Evolutionary conservation across 2,888 invertebrate species (phyloP).

Genomic region (Pherbina coryleti): DNA sequence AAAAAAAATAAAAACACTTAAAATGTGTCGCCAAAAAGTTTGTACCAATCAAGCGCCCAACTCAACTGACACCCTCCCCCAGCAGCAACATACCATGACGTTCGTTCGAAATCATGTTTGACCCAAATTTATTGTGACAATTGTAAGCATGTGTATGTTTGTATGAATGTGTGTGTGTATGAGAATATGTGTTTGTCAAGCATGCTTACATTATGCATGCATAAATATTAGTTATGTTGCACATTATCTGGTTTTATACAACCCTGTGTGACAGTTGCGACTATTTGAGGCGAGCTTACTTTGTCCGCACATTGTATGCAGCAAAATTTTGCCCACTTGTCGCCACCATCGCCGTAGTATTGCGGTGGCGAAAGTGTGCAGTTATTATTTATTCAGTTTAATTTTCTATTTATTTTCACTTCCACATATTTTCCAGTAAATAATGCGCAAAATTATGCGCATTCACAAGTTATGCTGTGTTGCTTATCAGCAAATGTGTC

Average conservation of each 20-base stretch:
- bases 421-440: slow-evolving; percentile 3
- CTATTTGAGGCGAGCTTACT: not conserved
- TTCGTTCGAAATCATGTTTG: slow-evolving; percentile 23
- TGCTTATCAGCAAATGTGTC: slow-evolving; percentile 6
- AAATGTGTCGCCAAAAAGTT: too few species aligned
- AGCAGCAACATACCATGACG: not conserved
- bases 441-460: not conserved
- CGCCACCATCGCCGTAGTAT: not conserved
- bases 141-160: not conserved
- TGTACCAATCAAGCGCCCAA: not conserved
- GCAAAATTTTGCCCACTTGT: not conserved
- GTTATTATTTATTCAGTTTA: not conserved
- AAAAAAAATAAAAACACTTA: too few species aligned
- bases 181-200: not conserved
- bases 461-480: not conserved
- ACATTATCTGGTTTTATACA: not conserved
- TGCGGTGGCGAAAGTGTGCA: slow-evolving; percentile 2
- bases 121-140: slow-evolving; percentile 22
- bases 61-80: too few species aligned
- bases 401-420: not conserved
- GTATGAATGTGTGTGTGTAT: not conserved
- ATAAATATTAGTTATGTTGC: not conserved
- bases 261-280: not conserved
- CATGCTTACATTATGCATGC: not conserved
- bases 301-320: not conserved